phyloP scores from a whole-genome alignment of 2,888 invertebrate species.

The Chaetogeoica ovagalla region DNA sequence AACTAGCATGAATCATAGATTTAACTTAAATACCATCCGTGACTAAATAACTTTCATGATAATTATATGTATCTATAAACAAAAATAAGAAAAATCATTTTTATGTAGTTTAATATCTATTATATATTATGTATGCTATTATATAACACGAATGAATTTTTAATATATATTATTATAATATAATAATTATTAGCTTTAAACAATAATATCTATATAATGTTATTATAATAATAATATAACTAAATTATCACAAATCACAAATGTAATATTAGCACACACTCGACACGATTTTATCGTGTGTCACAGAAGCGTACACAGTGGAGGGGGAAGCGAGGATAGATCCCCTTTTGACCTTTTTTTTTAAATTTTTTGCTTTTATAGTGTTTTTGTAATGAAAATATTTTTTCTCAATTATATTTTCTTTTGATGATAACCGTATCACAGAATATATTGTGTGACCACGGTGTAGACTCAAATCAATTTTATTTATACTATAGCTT shows the following conservation, averaged over 20 bases:
- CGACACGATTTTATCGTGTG: constrained; percentile 8
- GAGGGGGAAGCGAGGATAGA: too few species aligned
- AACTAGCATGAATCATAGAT: background rate
- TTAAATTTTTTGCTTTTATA: too few species aligned
- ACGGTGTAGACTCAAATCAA: too few species aligned
- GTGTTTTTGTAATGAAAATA: too few species aligned
- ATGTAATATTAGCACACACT: constrained; percentile 12
- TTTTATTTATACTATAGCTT: too few species aligned
- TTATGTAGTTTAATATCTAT: background rate
- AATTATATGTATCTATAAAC: background rate
- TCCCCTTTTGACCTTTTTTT: too few species aligned
- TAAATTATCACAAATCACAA: constrained; percentile 40
- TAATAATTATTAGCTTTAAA: background rate
- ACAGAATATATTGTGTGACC: too few species aligned
- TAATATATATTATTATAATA: background rate
- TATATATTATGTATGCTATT: background rate
- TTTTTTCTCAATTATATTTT: too few species aligned
- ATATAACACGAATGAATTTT: background rate
- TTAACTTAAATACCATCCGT: background rate
- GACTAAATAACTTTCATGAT: background rate
- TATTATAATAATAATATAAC: constrained; percentile 6
- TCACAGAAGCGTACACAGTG: too few species aligned
- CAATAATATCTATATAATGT: background rate
- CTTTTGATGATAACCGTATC: too few species aligned
- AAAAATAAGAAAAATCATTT: background rate